Conservation (phyloP, 2,888 invertebrate genomes). For the Spisula solida region DNA sequence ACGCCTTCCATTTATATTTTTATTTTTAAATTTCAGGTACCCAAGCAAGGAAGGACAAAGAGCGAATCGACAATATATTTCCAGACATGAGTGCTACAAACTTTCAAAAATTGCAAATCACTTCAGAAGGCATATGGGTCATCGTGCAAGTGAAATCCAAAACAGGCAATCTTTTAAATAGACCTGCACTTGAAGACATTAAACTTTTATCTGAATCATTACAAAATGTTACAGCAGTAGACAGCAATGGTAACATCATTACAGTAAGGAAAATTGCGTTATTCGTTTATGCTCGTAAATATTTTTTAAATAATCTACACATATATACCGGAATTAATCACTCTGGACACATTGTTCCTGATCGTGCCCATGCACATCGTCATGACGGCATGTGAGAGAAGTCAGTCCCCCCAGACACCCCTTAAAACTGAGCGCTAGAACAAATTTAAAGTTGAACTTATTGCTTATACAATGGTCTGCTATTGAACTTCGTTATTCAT, state of each 20-base stretch:
- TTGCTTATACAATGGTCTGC: too few species aligned
- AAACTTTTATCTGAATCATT: conserved; percentile 46
- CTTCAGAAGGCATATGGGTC: conserved; percentile 45
- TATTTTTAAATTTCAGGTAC: conserved; percentile 59
- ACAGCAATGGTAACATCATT: conserved; percentile 21
- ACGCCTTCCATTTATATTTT: not conserved
- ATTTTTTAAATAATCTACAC: too few species aligned
- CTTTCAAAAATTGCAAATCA: conserved; percentile 51
- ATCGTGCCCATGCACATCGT: too few species aligned
- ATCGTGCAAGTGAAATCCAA: conserved; percentile 56
- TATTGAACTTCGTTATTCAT: too few species aligned
- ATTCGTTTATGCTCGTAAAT: not conserved
- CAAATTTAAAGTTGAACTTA: too few species aligned
- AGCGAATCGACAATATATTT: conserved; percentile 56
- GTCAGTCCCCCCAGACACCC: too few species aligned
- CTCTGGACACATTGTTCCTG: too few species aligned
- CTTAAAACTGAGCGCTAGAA: too few species aligned
- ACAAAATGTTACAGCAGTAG: conserved; percentile 38
- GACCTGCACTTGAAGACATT: conserved; percentile 54
- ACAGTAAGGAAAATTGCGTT: not conserved
- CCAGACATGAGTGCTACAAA: conserved; percentile 63
- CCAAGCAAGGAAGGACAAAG: conserved; percentile 71
- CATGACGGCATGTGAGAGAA: too few species aligned
- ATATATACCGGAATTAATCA: too few species aligned
- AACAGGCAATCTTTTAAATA: conserved; percentile 57